Evolutionary conservation across 2,113 vertebrate species (phyloP).

Genomic region (Eudyptes chrysolophus): DNA sequence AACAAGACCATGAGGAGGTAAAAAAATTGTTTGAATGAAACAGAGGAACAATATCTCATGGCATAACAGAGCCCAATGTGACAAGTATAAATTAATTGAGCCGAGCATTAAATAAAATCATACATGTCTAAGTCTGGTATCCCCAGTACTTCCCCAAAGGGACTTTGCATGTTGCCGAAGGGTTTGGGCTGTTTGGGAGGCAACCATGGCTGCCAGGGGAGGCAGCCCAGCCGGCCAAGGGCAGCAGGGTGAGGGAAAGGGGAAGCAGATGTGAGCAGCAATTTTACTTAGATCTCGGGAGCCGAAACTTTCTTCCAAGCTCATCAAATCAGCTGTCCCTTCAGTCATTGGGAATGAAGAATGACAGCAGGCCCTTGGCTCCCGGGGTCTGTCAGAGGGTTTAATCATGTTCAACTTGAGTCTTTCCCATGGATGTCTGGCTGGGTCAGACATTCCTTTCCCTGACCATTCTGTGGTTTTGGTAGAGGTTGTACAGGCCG

Average conservation of each 20-base stretch:
- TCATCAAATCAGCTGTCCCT: neutral
- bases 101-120: neutral
- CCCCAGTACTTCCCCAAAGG: neutral
- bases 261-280: neutral
- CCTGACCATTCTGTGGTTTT: neutral
- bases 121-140: accelerated
- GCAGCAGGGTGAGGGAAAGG: neutral
- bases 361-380: neutral
- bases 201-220: accelerated
- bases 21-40: neutral
- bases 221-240: neutral
- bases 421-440: neutral
- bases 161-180: neutral
- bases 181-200: neutral
- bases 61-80: neutral
- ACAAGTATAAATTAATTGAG: neutral
- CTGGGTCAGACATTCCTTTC: neutral
- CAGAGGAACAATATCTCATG: neutral
- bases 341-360: neutral
- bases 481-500: accelerated
- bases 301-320: neutral
- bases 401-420: accelerated
- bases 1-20: neutral
- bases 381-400: accelerated
- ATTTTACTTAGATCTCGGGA: neutral